Evolutionary conservation across 2,113 vertebrate species (phyloP).

Genomic region (Arvicanthis niloticus): DNA sequence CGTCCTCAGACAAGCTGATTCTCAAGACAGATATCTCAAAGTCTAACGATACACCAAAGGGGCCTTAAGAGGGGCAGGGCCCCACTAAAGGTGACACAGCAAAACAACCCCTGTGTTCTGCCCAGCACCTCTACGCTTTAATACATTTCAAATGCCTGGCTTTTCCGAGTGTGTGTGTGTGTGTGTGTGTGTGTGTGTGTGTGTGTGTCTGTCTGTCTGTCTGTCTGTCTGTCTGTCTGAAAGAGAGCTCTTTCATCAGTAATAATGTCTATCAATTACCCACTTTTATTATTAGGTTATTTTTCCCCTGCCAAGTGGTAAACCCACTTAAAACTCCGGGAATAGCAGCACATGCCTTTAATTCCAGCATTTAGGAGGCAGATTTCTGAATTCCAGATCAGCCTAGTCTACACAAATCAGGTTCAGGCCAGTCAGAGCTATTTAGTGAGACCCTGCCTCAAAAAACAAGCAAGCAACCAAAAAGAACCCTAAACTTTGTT

Average conservation of each 20-base stretch:
- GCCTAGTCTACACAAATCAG: neutral
- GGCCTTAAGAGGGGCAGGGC: constrained; percentile 46
- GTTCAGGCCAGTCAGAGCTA: neutral
- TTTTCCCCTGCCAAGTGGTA: no score
- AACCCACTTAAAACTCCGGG: neutral
- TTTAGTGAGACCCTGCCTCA: neutral
- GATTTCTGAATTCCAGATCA: neutral
- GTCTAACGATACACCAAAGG: constrained; percentile 49
- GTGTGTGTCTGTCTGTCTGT: neutral
- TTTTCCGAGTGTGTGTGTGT: neutral
- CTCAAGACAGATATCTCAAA: constrained; percentile 63
- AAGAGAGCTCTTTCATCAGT: neutral
- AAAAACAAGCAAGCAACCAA: neutral
- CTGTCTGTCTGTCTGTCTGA: neutral
- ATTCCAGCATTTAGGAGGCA: neutral
- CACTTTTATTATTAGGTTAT: neutral
- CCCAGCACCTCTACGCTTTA: neutral
- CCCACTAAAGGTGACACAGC: constrained; percentile 49
- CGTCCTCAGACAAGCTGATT: constrained; percentile 32
- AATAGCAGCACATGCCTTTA: neutral
- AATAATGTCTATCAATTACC: neutral
- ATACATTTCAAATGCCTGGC: neutral
- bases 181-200: neutral
- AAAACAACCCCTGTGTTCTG: constrained; percentile 4
- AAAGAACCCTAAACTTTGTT: neutral